Evolutionary conservation across 2,797 vertebrate species (phyloP), one percentile per base, ranked within the genome.

Genomic region (Sebastes vulpes): DNA sequence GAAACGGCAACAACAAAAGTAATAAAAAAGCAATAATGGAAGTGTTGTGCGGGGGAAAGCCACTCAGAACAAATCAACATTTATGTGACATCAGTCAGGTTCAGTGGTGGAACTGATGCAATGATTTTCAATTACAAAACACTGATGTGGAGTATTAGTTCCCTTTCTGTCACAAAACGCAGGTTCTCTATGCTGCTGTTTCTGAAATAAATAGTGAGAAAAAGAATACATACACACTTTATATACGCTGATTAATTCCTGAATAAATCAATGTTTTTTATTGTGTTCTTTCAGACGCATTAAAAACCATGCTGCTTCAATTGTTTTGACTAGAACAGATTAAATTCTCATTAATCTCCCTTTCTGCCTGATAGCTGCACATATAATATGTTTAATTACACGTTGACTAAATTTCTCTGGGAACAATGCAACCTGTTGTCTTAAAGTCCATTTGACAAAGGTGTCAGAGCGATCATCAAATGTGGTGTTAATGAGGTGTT

Each of bases 1-100:
- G 88, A 94, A 94, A 93, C 89, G 79, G 91, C 91, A 78, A 90
- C 93, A 94, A 92, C 83, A 90, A 90, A 94, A 94, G 92, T 94
- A 94, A 94, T 94, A 94, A 92, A 92, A 95, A 91, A 93, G 94
- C 91, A 94, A 95, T 95, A 94, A 93, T 91, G 87, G 85, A 91
- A 92, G 92, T 83, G 91, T 89, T 91, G 90, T 79, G 89, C 67
- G 58, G 75, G 79, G 79, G 85, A 89, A 91, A 92, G 89, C 89
- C 88, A 91, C 90, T 94, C 89, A 80, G 90, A 94, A 87, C 91
- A 92, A 92, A 94, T 94, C 93, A 93, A 93, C 92, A 92, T 92
- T 93, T 90, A 89, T 91, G 93, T 91, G 88, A 92, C 89, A 94
- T 93, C 90, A 91, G 82, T 91, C 91, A 87, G 91, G 90, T 91